Percentiles rank a stretch among this genome's conserved stretches.
phyloP scores from a whole-genome alignment of 2,113 vertebrate genomes.

The Ramphastos sulfuratus region DNA sequence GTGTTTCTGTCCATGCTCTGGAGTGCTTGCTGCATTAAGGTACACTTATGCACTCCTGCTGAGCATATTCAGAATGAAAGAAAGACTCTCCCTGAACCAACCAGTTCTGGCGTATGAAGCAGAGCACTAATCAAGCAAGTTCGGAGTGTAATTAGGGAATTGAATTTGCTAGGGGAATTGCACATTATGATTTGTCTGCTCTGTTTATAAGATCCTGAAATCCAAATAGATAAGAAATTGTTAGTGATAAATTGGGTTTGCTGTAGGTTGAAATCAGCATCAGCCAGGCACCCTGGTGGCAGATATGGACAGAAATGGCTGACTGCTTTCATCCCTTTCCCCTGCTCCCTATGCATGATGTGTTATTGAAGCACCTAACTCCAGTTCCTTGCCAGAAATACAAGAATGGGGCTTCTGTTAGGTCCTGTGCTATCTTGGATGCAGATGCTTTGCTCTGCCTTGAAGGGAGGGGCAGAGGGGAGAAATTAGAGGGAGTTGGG shows the following conservation, averaged over 20 bases:
- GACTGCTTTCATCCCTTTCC: conserved; percentile 2
- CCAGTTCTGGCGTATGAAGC: conserved; percentile 50
- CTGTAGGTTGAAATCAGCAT: conserved; percentile 38
- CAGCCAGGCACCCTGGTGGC: background rate
- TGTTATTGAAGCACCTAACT: conserved; percentile 30
- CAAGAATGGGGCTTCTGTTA: conserved; percentile 34
- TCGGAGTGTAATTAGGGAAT: conserved; percentile 65
- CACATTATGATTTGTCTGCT: conserved; percentile 30
- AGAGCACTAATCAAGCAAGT: conserved; percentile 45
- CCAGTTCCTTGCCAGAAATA: conserved; percentile 33
- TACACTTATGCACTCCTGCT: conserved; percentile 59
- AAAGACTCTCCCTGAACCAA: conserved; percentile 45
- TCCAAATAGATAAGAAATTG: conserved; percentile 57
- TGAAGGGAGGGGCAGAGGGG: background rate
- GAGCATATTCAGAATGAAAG: conserved; percentile 65
- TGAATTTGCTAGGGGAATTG: conserved; percentile 41
- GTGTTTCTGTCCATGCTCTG: conserved; percentile 53
- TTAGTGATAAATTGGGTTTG: conserved; percentile 23
- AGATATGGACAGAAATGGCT: conserved; percentile 1
- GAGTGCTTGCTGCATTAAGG: conserved; percentile 49
- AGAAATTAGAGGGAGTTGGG: background rate
- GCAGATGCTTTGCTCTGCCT: conserved; percentile 21
- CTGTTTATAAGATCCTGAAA: conserved; percentile 61
- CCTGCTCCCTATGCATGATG: background rate
- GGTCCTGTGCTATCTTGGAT: background rate